Percentiles rank a stretch among this genome's conserved stretches.
These are phyloP conservation scores for Sciurus carolinensis DNA, from an alignment of 2,797 vertebrate species.

Conservation along the genomic window DNA sequence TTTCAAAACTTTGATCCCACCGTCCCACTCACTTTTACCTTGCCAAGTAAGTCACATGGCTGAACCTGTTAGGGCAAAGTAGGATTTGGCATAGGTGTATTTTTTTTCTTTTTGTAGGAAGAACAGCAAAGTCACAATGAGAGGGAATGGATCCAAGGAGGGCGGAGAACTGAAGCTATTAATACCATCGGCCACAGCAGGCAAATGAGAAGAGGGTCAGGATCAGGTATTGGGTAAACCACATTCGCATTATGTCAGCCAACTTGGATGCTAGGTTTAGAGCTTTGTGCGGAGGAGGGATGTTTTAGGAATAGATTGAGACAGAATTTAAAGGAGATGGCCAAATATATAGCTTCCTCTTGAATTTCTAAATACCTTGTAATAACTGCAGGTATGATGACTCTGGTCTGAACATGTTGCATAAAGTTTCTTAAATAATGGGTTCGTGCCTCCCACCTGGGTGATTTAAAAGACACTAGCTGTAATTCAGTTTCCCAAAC, in stretches of 20 bases:
- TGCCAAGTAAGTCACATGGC: background rate
- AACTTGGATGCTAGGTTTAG: background rate
- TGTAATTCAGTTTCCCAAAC: conserved; percentile 66
- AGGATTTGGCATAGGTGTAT: background rate
- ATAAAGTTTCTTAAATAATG: conserved; percentile 56
- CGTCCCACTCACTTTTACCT: background rate
- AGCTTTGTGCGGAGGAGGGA: background rate
- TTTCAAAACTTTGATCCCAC: conserved; percentile 28
- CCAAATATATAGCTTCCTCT: conserved; percentile 13
- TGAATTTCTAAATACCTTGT: conserved; percentile 42
- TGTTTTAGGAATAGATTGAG: conserved; percentile 36
- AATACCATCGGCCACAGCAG: background rate
- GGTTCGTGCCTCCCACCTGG: conserved; percentile 31
- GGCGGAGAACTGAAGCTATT: background rate
- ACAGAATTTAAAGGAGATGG: conserved; percentile 14
- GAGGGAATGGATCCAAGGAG: background rate
- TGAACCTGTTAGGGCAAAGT: background rate
- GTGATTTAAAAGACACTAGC: conserved; percentile 63
- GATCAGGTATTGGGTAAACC: background rate
- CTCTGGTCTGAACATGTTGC: conserved; percentile 54
- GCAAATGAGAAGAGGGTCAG: background rate
- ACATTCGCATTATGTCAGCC: background rate
- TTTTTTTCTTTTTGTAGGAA: background rate
- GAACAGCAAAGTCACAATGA: background rate
- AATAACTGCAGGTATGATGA: background rate